Conservation (phyloP, 2,113 vertebrate genomes). For the Vidua macroura region DNA sequence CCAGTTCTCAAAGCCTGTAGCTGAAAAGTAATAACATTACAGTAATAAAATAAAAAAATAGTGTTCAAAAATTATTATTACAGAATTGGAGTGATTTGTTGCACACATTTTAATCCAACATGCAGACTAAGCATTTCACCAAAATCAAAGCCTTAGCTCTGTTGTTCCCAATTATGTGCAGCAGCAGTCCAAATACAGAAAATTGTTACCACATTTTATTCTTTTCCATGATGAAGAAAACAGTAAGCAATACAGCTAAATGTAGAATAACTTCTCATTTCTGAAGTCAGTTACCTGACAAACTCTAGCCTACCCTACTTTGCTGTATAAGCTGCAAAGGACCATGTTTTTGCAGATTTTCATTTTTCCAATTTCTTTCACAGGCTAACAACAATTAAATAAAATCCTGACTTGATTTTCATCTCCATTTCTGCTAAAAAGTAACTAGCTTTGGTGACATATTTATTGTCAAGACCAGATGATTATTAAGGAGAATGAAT, state of each 20-base stretch:
- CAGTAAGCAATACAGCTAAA: conserved; percentile 72
- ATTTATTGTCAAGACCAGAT: conserved; percentile 41
- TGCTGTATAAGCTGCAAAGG: background rate
- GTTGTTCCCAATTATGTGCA: conserved; percentile 75
- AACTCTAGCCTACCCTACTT: background rate
- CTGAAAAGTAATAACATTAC: conserved; percentile 55
- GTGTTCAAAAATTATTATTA: conserved; percentile 59
- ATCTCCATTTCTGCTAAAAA: background rate
- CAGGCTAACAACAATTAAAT: background rate
- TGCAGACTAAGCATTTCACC: conserved; percentile 63
- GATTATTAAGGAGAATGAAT: conserved; percentile 43
- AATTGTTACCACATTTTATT: conserved; percentile 85
- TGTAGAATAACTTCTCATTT: conserved; percentile 62
- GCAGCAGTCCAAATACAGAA: conserved; percentile 76
- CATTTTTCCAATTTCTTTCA: conserved; percentile 6
- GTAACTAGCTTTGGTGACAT: conserved; percentile 19
- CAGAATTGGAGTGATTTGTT: conserved; percentile 53
- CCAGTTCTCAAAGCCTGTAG: conserved; percentile 55
- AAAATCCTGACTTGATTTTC: background rate
- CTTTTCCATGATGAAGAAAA: conserved; percentile 71
- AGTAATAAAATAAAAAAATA: conserved; percentile 55
- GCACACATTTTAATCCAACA: conserved; percentile 66
- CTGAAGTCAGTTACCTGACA: conserved; percentile 50
- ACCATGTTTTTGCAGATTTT: background rate
- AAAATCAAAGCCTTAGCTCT: conserved; percentile 67